Conservation (phyloP, 2,888 invertebrate species). For the Halictus ligatus region DNA sequence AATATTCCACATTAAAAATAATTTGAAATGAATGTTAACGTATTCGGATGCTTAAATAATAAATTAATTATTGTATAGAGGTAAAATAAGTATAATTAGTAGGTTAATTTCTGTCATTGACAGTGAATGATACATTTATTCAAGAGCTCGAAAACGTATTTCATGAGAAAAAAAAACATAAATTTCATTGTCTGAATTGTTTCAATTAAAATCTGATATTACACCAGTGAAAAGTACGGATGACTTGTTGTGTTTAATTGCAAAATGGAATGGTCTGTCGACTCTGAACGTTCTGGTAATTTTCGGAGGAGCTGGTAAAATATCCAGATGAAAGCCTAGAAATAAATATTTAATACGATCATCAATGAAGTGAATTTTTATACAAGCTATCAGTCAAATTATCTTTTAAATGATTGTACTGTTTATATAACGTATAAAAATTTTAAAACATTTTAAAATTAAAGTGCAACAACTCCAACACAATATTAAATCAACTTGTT, state of each 20-base stretch:
- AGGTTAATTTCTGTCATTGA: neutral
- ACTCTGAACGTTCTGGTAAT: conserved; percentile 23
- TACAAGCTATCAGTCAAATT: neutral
- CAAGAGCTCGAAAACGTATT: neutral
- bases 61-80: neutral
- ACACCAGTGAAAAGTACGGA: conserved; percentile 39
- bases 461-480: neutral
- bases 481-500: neutral
- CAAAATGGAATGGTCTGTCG: conserved; percentile 54
- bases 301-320: neutral
- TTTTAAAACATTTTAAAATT: neutral
- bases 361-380: neutral
- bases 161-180: neutral
- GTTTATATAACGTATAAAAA: neutral
- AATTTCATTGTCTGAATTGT: neutral
- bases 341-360: conserved; percentile 9
- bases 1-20: neutral
- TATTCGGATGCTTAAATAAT: neutral
- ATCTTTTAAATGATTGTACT: too few species aligned
- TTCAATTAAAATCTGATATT: neutral
- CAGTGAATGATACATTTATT: conserved; percentile 13
- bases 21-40: neutral
- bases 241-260: conserved; percentile 27
- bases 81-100: neutral
- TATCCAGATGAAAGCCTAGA: neutral